Percentiles rank a stretch among this genome's conserved stretches.
Evolutionary conservation across 2,888 invertebrate species (phyloP).

Genomic region (Catocala sponsa): DNA sequence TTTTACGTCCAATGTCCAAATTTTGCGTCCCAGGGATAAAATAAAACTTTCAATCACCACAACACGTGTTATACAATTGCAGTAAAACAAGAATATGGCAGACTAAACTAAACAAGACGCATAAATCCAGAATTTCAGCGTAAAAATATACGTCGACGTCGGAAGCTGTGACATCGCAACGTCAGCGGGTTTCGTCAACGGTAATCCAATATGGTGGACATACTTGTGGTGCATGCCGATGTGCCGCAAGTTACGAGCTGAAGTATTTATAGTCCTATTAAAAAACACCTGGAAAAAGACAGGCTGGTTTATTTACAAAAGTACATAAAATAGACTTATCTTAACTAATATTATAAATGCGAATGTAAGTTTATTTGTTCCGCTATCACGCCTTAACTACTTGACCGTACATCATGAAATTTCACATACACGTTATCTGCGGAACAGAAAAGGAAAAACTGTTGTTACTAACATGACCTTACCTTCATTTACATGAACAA

Average conservation of each 20-base stretch:
- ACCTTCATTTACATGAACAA: no score
- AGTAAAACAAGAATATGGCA: conserved; percentile 40
- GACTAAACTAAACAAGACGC: conserved; percentile 47
- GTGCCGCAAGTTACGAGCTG: conserved; percentile 9
- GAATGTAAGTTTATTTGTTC: no score
- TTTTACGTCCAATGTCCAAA: conserved; percentile 8
- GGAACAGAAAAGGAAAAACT: no score
- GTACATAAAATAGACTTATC: no score
- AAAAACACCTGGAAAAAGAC: no score
- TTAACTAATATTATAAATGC: no score
- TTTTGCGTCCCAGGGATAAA: conserved; percentile 17
- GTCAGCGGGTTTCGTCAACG: conserved; percentile 76
- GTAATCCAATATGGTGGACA: conserved; percentile 77
- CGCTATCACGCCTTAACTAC: no score
- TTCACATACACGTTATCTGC: no score
- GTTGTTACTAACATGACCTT: no score
- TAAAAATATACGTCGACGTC: conserved; percentile 45
- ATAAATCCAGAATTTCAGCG: conserved; percentile 45
- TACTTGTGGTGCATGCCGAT: conserved; percentile 51
- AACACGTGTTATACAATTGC: conserved; percentile 34
- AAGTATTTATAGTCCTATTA: not conserved
- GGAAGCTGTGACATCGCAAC: conserved; percentile 59
- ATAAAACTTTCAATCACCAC: conserved; percentile 38
- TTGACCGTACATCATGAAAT: no score
- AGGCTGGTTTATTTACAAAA: no score